A percentile compares a stretch with the other conserved stretches of the same genome.
Conservation (phyloP, 2,113 vertebrate species). For the Bambusicola thoracicus region DNA sequence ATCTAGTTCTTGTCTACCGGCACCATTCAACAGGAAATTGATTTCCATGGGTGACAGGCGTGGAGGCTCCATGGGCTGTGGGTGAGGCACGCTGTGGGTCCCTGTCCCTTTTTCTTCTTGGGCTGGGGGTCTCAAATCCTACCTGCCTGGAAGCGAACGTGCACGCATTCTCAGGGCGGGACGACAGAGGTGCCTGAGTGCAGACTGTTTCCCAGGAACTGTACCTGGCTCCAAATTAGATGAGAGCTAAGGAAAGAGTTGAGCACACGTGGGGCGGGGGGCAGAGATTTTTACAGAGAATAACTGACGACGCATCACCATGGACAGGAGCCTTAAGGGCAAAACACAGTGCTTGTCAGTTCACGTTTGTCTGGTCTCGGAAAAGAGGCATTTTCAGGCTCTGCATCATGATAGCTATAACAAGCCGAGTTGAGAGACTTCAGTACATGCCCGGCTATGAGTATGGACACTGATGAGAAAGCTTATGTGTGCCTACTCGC, state of each 20-base stretch:
- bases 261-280: background rate
- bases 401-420: slow-evolving; percentile 63
- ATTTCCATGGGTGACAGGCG: slow-evolving; percentile 67
- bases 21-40: slow-evolving; percentile 60
- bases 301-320: slow-evolving; percentile 42
- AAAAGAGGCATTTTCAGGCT: slow-evolving; percentile 68
- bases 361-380: slow-evolving; percentile 60
- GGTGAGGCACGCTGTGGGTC: background rate
- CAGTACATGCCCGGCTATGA: slow-evolving; percentile 14
- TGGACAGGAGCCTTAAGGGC: slow-evolving; percentile 75
- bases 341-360: slow-evolving; percentile 76
- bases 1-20: slow-evolving; percentile 68
- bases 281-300: slow-evolving; percentile 40
- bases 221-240: background rate
- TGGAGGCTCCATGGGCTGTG: background rate
- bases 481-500: slow-evolving; percentile 49
- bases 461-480: slow-evolving; percentile 61
- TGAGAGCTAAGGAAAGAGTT: background rate
- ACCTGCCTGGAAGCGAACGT: background rate
- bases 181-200: background rate
- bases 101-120: background rate
- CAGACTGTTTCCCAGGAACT: background rate
- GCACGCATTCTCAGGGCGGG: background rate
- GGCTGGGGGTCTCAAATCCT: background rate
- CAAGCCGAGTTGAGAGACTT: slow-evolving; percentile 67